A percentile compares a stretch with the other conserved stretches of the same genome.
phyloP scores from a whole-genome alignment of 1,140 invertebrate genomes.

The Atta texana region DNA sequence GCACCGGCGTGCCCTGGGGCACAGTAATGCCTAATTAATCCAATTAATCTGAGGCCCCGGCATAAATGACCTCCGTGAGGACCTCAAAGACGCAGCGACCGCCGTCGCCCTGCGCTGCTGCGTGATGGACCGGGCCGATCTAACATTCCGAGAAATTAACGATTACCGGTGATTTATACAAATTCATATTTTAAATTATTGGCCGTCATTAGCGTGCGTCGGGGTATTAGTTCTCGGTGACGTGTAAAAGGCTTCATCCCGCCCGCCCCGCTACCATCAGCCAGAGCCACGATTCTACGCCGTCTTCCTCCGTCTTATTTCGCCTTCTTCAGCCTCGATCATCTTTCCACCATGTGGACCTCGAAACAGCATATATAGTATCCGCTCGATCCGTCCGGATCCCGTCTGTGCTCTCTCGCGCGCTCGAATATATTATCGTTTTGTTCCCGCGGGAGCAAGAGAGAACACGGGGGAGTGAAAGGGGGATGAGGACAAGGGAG shows the following conservation, averaged over 20 bases:
- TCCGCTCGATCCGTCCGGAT: slow-evolving; percentile 76
- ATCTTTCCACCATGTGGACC: slow-evolving; percentile 72
- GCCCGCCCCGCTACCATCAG: slow-evolving; percentile 54
- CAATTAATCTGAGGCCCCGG: slow-evolving; percentile 85
- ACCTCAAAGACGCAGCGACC: slow-evolving; percentile 76
- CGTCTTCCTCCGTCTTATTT: slow-evolving; percentile 67
- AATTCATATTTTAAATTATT: slow-evolving; percentile 86
- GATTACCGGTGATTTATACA: slow-evolving; percentile 86
- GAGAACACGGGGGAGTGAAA: slow-evolving; percentile 50
- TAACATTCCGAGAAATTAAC: slow-evolving; percentile 87
- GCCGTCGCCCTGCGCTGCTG: slow-evolving; percentile 72
- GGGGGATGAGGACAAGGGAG: slow-evolving; percentile 2
- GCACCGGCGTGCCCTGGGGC: slow-evolving; percentile 82
- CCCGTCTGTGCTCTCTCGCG: slow-evolving; percentile 70
- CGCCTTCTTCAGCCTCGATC: slow-evolving; percentile 72
- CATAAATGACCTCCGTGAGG: slow-evolving; percentile 84
- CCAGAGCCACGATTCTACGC: slow-evolving; percentile 21
- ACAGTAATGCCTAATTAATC: slow-evolving; percentile 86
- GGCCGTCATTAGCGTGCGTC: slow-evolving; percentile 84
- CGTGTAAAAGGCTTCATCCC: slow-evolving; percentile 76
- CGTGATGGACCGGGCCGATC: slow-evolving; percentile 84
- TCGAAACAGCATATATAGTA: slow-evolving; percentile 76
- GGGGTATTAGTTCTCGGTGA: slow-evolving; percentile 83
- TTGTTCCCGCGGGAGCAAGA: slow-evolving; percentile 81
- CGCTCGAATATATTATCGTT: slow-evolving; percentile 86